Conservation (phyloP, 1,140 invertebrate genomes). For the Nilaparvata lugens region DNA sequence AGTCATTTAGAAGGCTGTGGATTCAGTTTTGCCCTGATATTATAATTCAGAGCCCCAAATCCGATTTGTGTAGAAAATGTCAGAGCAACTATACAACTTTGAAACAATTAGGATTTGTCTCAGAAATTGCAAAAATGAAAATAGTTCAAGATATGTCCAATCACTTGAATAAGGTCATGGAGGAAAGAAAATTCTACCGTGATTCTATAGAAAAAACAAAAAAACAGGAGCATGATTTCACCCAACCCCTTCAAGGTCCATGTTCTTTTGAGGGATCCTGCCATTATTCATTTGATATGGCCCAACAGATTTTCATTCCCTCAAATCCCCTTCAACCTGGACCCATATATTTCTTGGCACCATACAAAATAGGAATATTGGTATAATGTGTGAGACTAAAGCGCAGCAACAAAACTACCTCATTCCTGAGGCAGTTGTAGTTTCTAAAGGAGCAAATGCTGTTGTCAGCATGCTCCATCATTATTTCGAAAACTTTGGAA, state of each 20-base stretch:
- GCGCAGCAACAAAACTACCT: slow-evolving; percentile 14
- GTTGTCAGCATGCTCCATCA: slow-evolving; percentile 13
- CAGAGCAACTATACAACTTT: background rate
- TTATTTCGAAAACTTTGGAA: slow-evolving; percentile 4
- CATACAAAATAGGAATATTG: slow-evolving; percentile 18
- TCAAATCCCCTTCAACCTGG: slow-evolving; percentile 16
- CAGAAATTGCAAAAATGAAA: background rate
- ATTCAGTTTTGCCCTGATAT: background rate
- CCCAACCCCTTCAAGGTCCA: background rate
- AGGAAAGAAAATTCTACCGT: slow-evolving; percentile 1
- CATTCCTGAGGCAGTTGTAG: slow-evolving; percentile 1
- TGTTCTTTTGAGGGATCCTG: background rate
- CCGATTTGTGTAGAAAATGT: slow-evolving; percentile 4
- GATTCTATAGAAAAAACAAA: background rate
- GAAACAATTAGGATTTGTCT: background rate
- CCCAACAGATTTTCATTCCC: slow-evolving; percentile 13
- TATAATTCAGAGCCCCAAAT: background rate
- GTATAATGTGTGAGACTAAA: slow-evolving; percentile 14
- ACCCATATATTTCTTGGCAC: slow-evolving; percentile 16
- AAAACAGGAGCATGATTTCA: background rate
- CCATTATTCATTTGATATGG: slow-evolving; percentile 16
- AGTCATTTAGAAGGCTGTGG: background rate
- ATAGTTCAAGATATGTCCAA: background rate
- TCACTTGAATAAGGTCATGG: slow-evolving; percentile 1
- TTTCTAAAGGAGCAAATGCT: slow-evolving; percentile 8